Percentiles rank a stretch among this genome's conserved stretches.
These are phyloP conservation scores for Cochlearius cochlearius DNA, from an alignment of 2,113 vertebrate species.

Conservation along the genomic window DNA sequence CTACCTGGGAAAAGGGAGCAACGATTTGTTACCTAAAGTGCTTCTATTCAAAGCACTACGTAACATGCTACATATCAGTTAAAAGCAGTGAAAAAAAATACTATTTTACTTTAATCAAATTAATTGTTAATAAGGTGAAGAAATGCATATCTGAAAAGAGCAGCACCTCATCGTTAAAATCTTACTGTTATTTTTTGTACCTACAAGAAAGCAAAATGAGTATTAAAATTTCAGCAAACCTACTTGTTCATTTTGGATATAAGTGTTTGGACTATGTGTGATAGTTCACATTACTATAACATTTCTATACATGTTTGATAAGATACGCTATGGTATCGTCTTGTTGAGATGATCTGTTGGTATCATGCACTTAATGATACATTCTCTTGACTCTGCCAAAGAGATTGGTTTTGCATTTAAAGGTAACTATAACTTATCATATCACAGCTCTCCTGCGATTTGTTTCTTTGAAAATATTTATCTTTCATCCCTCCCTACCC, in stretches of 20 bases:
- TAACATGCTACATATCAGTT: not conserved
- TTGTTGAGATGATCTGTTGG: not conserved
- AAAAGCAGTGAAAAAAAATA: not conserved
- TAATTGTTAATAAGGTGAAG: not conserved
- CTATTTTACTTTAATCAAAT: not conserved
- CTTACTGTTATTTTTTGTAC: conserved; percentile 45
- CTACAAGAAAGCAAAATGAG: conserved; percentile 16
- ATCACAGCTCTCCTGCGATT: not conserved
- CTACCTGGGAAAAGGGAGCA: not conserved
- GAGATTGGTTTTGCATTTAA: conserved; percentile 3
- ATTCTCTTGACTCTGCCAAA: conserved; percentile 32
- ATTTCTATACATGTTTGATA: conserved; percentile 8
- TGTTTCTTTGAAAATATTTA: conserved; percentile 20
- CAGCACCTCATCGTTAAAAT: not conserved
- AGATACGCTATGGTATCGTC: not conserved
- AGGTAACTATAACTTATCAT: not conserved
- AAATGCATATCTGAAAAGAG: not conserved
- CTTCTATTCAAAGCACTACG: not conserved
- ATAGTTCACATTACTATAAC: not conserved
- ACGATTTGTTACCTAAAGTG: not conserved
- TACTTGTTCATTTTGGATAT: not conserved
- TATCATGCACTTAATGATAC: not conserved
- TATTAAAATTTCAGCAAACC: not conserved
- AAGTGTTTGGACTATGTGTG: not conserved
- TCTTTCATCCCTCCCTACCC: not conserved